Evolutionary conservation across 2,888 invertebrate genomes (phyloP), one percentile per base, ranked within the genome.

Genomic region (Branchipolynoe longqiensis): DNA sequence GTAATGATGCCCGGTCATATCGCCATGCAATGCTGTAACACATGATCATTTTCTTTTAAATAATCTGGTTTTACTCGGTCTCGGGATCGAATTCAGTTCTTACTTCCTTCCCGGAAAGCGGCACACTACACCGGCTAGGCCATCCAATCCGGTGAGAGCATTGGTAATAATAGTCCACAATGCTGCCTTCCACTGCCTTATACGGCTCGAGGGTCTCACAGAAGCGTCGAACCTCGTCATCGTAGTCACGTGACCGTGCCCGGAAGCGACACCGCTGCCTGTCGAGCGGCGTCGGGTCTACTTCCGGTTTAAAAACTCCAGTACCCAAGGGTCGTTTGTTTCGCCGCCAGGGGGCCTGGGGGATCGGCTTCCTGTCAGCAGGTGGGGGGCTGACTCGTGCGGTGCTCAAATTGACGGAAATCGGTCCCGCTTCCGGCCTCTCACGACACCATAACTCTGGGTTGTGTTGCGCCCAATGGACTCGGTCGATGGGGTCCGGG

Each of bases 221-320:
- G 58, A 82, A 82, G 6, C 18, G 58, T 1, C 12, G n/a, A 31
- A 82, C 82, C 6, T 33, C 12, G 22, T 33, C 56, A 6, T 82
- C 82, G 36, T 56, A 82, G 54, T 82, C 58, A 14, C 1, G n/a
- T n/a, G n/a, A n/a, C n/a, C n/a, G n/a, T n/a, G n/a, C n/a, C n/a
- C 59, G 56, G 78, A 78, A 31, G 33, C 31, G 78, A 28, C 12
- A 48, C 12, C 78, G 78, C 41, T 78, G 78, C 25, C 41, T 54
- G 78, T 78, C 78, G 28, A 41, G 41, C 25, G 48, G 48, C 25
- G 78, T 28, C 41, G 78, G 78, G 22, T 3, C 78, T 4, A 54
- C 54, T 78, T 78, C 78, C 78, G 22, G 48, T 28, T 41, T 48
- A 78, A 78, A 41, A 78, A 78, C 48, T 41, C 78, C 48, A 3